Conservation (phyloP, 2,113 vertebrate species). For the Dasyprocta punctata region DNA sequence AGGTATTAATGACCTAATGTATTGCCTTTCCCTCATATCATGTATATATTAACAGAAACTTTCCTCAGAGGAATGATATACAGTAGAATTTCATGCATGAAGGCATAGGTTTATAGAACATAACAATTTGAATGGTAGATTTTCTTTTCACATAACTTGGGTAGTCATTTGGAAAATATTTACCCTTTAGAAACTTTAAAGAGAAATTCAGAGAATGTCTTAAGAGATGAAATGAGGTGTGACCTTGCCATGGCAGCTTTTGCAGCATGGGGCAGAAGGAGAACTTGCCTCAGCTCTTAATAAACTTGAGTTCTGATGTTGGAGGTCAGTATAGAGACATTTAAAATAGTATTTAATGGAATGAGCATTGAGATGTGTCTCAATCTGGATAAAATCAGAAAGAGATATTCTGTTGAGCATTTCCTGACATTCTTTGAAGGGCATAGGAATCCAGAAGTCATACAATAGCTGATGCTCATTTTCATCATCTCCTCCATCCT, state of each 20-base stretch:
- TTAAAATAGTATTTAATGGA: conserved; percentile 7
- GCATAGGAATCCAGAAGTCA: neutral
- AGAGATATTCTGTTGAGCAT: neutral
- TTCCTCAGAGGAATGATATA: conserved; percentile 32
- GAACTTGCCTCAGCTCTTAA: neutral
- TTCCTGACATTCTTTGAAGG: neutral
- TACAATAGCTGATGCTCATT: neutral
- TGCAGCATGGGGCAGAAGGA: neutral
- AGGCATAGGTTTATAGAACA: conserved; percentile 15
- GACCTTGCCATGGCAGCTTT: neutral
- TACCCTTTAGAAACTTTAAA: neutral
- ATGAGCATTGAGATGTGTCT: neutral
- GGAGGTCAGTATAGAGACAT: neutral
- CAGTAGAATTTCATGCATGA: conserved; percentile 35
- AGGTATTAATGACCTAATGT: conserved; percentile 14
- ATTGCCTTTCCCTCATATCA: neutral
- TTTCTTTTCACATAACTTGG: conserved; percentile 23
- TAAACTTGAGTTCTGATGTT: neutral
- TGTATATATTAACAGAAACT: neutral
- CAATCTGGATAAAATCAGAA: conserved; percentile 19
- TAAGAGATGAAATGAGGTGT: neutral
- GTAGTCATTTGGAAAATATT: conserved; percentile 36
- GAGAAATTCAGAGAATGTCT: neutral
- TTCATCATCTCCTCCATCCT: neutral
- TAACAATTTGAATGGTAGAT: neutral